Conservation (phyloP, 2,888 invertebrate genomes). For the Alcis repandata region DNA sequence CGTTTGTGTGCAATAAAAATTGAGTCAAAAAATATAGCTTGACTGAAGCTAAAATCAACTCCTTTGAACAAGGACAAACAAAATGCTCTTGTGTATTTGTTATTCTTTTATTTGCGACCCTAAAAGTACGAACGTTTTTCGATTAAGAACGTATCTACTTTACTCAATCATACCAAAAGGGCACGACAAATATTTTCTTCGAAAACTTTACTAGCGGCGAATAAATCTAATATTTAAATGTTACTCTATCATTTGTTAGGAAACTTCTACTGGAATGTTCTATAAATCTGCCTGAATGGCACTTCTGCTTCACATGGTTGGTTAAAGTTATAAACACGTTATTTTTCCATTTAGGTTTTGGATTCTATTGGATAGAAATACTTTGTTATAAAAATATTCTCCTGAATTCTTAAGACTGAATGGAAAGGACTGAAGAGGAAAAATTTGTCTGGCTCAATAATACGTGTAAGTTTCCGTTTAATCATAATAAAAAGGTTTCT, state of each 20-base stretch:
- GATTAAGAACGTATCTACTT: not conserved
- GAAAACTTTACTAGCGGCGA: conserved; percentile 3
- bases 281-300: not conserved
- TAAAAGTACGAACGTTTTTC: conserved; percentile 1
- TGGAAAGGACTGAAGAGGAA: too few relatives aligned
- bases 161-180: conserved; percentile 7
- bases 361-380: too few relatives aligned
- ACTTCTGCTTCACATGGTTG: not conserved
- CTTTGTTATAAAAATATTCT: too few relatives aligned
- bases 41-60: not conserved
- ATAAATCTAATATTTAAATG: conserved; percentile 10
- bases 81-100: not conserved
- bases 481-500: too few relatives aligned
- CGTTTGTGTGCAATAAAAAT: too few relatives aligned
- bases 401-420: too few relatives aligned
- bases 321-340: not conserved
- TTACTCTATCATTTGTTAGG: not conserved
- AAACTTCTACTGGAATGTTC: conserved; percentile 3
- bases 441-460: too few relatives aligned
- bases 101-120: not conserved
- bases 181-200: conserved; percentile 1
- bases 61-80: not conserved
- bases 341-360: not conserved
- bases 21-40: not conserved
- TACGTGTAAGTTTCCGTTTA: too few relatives aligned